Conservation (phyloP, 2,113 vertebrate genomes). For the Apaloderma vittatum region DNA sequence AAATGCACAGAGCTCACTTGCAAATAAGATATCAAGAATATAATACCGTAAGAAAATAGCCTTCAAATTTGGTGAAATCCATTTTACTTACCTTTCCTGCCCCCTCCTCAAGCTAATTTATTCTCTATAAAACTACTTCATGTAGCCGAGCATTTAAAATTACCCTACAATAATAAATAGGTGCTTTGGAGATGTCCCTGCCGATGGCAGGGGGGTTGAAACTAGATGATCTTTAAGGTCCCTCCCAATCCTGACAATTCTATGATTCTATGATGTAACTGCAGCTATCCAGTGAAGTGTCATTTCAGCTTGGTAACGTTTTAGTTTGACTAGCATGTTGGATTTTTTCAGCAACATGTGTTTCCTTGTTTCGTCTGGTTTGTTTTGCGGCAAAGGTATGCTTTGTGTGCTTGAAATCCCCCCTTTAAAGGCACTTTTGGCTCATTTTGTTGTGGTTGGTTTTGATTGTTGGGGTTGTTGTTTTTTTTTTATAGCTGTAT, state of each 20-base stretch:
- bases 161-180: neutral
- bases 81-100: neutral
- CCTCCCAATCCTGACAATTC: too few species aligned
- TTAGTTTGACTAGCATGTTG: constrained; percentile 9
- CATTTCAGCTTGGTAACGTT: neutral
- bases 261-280: neutral
- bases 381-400: neutral
- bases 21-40: neutral
- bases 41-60: neutral
- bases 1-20: neutral
- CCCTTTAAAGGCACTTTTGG: neutral
- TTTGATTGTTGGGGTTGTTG: neutral
- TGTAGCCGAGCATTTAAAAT: neutral
- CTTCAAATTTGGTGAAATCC: neutral
- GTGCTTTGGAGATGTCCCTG: neutral
- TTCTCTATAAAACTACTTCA: neutral
- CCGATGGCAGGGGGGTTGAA: too few species aligned
- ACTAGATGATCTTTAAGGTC: too few species aligned
- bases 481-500: neutral
- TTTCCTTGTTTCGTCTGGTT: neutral
- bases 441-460: neutral
- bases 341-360: neutral
- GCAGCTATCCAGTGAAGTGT: neutral
- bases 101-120: neutral
- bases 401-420: neutral